Percentiles rank a stretch among this genome's conserved stretches.
Evolutionary conservation across 2,113 vertebrate genomes (phyloP).

Genomic region (Sylvia atricapilla): DNA sequence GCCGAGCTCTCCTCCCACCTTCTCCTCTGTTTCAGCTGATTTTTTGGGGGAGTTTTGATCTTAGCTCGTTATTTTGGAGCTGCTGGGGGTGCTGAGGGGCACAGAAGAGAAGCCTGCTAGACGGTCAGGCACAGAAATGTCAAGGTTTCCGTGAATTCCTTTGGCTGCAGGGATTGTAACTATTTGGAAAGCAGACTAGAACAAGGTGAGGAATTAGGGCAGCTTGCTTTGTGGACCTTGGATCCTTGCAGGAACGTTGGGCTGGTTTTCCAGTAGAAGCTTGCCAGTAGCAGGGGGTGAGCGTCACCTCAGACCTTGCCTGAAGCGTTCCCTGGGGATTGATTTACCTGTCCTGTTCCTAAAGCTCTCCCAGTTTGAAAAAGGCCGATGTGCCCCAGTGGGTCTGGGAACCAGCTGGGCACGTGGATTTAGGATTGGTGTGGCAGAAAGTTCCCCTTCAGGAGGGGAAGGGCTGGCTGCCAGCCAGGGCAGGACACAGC

Average conservation of each 20-base stretch:
- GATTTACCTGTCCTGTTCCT: not conserved
- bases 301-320: not conserved
- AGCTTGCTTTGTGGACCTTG: not conserved
- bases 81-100: not conserved
- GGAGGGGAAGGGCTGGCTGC: not conserved
- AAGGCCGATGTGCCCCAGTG: not conserved
- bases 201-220: not conserved
- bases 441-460: not conserved
- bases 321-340: not conserved
- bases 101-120: not conserved
- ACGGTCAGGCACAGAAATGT: not conserved
- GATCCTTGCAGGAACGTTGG: not conserved
- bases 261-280: conserved; percentile 51
- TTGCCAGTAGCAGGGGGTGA: not conserved
- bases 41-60: not conserved
- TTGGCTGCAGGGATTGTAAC: not conserved
- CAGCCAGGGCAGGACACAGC: not conserved
- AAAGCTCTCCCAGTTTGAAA: not conserved
- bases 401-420: not conserved
- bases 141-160: not conserved
- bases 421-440: rapidly evolving
- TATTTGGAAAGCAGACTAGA: not conserved
- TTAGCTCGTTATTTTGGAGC: not conserved
- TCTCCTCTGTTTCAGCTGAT: not conserved
- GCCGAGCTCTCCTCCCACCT: not conserved